These are phyloP conservation scores for Gymnosoma rotundatum DNA, from an alignment of 2,888 invertebrate species.

Conservation along the genomic window DNA sequence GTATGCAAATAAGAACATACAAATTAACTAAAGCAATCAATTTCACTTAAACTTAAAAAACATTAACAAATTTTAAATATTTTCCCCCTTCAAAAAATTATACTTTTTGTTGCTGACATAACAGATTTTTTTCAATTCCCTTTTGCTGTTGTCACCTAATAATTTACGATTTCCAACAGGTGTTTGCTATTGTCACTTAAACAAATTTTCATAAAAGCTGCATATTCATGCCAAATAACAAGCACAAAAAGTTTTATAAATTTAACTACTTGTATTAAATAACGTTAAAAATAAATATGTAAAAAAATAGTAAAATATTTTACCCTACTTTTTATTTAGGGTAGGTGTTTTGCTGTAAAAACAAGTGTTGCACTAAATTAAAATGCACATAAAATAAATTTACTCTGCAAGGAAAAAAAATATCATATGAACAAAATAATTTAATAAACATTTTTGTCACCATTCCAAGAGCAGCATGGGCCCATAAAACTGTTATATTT, in stretches of 20 bases:
- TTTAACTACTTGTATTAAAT: conserved; percentile 2
- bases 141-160: conserved; percentile 64
- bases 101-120: not conserved
- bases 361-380: conserved; percentile 33
- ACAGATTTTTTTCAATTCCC: conserved; percentile 71
- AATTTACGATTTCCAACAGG: conserved; percentile 79
- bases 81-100: conserved; percentile 26
- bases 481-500: not conserved
- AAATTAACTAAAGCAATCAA: too few species aligned
- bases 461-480: not conserved
- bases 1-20: too few species aligned
- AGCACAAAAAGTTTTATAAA: conserved; percentile 9
- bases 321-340: conserved; percentile 46
- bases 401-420: conserved; percentile 15
- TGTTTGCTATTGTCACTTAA: conserved; percentile 72
- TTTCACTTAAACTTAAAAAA: too few species aligned
- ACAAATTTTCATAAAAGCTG: conserved; percentile 6
- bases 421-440: conserved; percentile 26
- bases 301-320: conserved; percentile 22
- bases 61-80: too few species aligned
- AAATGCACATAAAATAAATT: conserved; percentile 18
- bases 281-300: not conserved
- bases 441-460: conserved; percentile 33
- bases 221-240: conserved; percentile 30
- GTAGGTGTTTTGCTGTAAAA: conserved; percentile 24